Conservation (phyloP, 2,888 invertebrate genomes). For the Myathropa florea region DNA sequence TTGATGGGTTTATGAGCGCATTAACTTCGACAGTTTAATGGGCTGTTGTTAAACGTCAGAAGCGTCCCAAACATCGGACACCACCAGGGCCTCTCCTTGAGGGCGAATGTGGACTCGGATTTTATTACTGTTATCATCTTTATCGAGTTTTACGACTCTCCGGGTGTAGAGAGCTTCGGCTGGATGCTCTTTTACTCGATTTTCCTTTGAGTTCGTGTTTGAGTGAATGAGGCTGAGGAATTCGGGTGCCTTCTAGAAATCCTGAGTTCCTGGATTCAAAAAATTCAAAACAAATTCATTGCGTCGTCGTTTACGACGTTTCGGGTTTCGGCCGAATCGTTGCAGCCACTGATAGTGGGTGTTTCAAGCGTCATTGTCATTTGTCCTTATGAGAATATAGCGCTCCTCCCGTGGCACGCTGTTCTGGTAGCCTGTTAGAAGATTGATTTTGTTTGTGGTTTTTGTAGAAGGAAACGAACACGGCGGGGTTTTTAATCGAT, state of each 20-base stretch:
- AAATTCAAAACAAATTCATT: conserved; percentile 69
- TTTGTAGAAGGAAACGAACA: conserved; percentile 12
- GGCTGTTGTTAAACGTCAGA: conserved; percentile 40
- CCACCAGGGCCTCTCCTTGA: not conserved
- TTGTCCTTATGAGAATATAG: not conserved
- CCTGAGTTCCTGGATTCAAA: conserved; percentile 55
- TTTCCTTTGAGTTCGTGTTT: conserved; percentile 2
- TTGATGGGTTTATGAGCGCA: conserved; percentile 61
- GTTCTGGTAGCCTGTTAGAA: conserved; percentile 58
- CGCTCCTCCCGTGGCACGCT: not conserved
- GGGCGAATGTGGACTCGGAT: conserved; percentile 1
- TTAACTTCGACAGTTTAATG: conserved; percentile 57
- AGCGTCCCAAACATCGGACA: conserved; percentile 8
- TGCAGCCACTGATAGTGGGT: conserved; percentile 3
- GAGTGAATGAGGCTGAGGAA: conserved; percentile 19
- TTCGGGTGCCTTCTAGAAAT: conserved; percentile 21
- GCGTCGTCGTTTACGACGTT: conserved; percentile 8
- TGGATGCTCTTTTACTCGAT: not conserved
- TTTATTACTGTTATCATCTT: conserved; percentile 50
- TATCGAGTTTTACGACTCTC: conserved; percentile 30
- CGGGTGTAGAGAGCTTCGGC: not conserved
- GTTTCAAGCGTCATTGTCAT: conserved; percentile 7
- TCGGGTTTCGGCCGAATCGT: not conserved
- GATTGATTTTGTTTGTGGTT: conserved; percentile 67
- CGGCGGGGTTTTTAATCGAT: not conserved